Percentiles rank a stretch among this genome's conserved stretches.
Conservation (phyloP, 2,797 vertebrate genomes). For the Neoniphon sammara region DNA sequence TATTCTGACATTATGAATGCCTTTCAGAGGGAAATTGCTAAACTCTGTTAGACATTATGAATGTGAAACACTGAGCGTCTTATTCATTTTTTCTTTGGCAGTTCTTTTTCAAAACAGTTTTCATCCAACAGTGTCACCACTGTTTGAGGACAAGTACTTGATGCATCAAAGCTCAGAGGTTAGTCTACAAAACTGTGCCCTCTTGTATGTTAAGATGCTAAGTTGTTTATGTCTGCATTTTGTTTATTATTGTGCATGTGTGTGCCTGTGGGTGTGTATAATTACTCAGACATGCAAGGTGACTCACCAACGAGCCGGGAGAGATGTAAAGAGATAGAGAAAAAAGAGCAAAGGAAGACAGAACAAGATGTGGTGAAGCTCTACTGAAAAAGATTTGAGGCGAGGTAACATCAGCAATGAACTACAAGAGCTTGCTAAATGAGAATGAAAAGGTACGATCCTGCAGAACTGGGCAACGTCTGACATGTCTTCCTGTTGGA, state of each 20-base stretch:
- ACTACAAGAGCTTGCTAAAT: slow-evolving; percentile 28
- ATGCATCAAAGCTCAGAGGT: too few species aligned
- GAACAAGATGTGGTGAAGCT: slow-evolving; percentile 28
- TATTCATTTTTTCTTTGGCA: too few species aligned
- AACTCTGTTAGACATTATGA: background rate
- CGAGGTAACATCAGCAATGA: slow-evolving; percentile 41
- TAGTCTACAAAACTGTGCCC: background rate
- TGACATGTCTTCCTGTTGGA: slow-evolving; percentile 9
- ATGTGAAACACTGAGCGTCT: background rate
- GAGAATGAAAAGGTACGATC: slow-evolving; percentile 16
- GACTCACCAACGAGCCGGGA: slow-evolving; percentile 70
- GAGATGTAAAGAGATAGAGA: slow-evolving; percentile 72
- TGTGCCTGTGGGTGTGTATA: slow-evolving; percentile 55
- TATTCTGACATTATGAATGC: background rate
- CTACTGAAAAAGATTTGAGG: slow-evolving; percentile 21
- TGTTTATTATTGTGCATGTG: slow-evolving; percentile 44
- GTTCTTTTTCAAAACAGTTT: background rate
- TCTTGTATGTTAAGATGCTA: slow-evolving; percentile 6
- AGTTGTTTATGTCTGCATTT: slow-evolving; percentile 51
- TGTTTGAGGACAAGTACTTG: background rate
- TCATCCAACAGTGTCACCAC: background rate
- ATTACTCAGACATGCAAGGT: slow-evolving; percentile 73
- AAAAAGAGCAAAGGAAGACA: slow-evolving; percentile 62
- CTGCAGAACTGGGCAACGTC: slow-evolving; percentile 23
- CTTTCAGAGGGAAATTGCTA: background rate